Conservation (phyloP, 2,888 invertebrate species). For the Heteropelma amictum region DNA sequence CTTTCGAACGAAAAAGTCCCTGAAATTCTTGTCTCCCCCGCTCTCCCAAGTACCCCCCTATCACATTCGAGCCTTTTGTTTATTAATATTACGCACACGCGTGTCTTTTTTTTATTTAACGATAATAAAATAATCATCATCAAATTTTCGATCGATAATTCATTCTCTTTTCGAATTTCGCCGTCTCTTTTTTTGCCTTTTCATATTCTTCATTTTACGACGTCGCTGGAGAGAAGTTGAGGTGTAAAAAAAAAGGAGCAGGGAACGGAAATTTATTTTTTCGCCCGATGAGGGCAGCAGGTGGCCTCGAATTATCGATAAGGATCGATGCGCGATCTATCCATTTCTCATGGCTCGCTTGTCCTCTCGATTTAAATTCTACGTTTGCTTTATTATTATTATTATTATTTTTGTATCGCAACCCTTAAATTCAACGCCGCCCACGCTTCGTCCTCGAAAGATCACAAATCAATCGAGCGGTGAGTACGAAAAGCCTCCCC, state of each 20-base stretch:
- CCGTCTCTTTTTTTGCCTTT: neutral
- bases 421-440: constrained; percentile 58
- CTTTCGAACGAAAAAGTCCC: constrained; percentile 57
- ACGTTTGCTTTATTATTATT: too few relatives aligned
- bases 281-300: constrained; percentile 60
- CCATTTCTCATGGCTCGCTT: constrained; percentile 51
- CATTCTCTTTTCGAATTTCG: neutral
- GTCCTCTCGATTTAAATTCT: constrained; percentile 3
- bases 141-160: neutral
- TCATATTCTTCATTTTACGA: neutral
- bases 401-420: too few relatives aligned
- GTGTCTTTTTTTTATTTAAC: neutral
- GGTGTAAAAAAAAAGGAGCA: constrained; percentile 1
- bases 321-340: constrained; percentile 67
- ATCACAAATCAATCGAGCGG: constrained; percentile 71
- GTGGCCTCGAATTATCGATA: constrained; percentile 64
- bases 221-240: neutral
- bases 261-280: too few relatives aligned
- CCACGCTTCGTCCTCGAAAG: constrained; percentile 64
- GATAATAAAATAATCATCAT: constrained; percentile 7
- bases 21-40: constrained; percentile 54
- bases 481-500: constrained; percentile 30
- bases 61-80: neutral
- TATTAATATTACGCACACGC: neutral
- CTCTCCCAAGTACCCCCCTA: neutral